phyloP scores from a whole-genome alignment of 2,888 invertebrate genomes.

The Saturnia japonica region DNA sequence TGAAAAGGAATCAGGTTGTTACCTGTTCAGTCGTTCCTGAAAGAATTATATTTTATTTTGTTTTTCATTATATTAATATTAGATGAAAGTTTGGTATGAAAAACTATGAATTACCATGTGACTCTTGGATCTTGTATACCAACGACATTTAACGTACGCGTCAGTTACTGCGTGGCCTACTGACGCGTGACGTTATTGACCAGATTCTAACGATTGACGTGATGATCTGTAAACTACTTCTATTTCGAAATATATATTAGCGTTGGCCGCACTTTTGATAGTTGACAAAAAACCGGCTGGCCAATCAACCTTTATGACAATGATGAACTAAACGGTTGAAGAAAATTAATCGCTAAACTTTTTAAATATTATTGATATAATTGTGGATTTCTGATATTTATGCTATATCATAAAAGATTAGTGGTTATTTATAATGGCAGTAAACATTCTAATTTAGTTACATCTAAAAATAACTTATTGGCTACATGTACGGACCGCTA shows the following conservation, averaged over 20 bases:
- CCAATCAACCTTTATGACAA: background rate
- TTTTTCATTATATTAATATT: too few relatives aligned
- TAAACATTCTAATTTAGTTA: constrained; percentile 36
- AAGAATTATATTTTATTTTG: too few relatives aligned
- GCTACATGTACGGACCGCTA: constrained; percentile 63
- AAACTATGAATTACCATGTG: background rate
- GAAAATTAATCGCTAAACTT: background rate
- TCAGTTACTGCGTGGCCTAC: background rate
- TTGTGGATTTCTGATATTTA: background rate
- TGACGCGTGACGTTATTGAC: background rate
- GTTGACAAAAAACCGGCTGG: background rate
- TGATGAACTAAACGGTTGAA: background rate
- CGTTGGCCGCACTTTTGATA: background rate
- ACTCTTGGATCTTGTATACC: background rate
- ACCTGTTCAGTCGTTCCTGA: too few relatives aligned
- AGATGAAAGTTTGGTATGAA: background rate
- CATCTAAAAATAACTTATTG: constrained; percentile 68
- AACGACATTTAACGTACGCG: background rate
- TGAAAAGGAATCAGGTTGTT: too few relatives aligned
- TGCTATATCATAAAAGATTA: background rate
- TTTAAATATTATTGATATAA: background rate
- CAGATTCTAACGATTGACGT: background rate
- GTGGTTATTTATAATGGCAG: constrained; percentile 2
- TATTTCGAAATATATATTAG: background rate
- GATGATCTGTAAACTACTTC: background rate